Conservation (phyloP, 2,113 vertebrate species). For the Mesoclemmys tuberculata region DNA sequence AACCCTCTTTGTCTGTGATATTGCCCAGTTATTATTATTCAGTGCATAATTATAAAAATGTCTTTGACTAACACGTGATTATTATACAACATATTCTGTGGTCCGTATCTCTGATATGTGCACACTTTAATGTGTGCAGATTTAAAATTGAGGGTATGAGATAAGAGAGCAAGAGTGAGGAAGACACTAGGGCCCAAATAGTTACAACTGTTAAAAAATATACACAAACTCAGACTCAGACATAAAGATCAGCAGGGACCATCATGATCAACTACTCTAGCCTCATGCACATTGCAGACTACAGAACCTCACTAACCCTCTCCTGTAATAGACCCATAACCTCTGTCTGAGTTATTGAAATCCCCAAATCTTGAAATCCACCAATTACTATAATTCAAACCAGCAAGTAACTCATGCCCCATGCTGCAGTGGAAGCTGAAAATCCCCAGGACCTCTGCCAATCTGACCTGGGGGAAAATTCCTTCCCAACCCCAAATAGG, state of each 20-base stretch:
- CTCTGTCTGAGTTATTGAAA: not conserved
- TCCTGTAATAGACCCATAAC: not conserved
- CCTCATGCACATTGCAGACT: not conserved
- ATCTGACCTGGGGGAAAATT: not conserved
- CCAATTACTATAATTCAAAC: too few species aligned
- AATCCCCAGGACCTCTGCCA: not conserved
- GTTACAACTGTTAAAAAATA: not conserved
- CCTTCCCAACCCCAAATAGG: not conserved
- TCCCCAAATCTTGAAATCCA: not conserved
- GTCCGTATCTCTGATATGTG: not conserved
- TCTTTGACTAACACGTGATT: not conserved
- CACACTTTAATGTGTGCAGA: not conserved
- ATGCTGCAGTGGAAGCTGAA: not conserved
- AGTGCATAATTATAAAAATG: not conserved
- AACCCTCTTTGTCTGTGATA: not conserved
- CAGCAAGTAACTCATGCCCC: not conserved
- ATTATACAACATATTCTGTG: not conserved
- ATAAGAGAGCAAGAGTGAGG: not conserved
- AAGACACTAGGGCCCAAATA: not conserved
- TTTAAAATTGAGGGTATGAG: not conserved
- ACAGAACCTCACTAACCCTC: not conserved
- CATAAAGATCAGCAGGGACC: not conserved
- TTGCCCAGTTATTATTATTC: not conserved
- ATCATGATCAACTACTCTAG: not conserved
- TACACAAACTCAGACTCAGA: not conserved